Conservation (phyloP, 2,888 invertebrate species). For the Agonopterix subpropinquella region DNA sequence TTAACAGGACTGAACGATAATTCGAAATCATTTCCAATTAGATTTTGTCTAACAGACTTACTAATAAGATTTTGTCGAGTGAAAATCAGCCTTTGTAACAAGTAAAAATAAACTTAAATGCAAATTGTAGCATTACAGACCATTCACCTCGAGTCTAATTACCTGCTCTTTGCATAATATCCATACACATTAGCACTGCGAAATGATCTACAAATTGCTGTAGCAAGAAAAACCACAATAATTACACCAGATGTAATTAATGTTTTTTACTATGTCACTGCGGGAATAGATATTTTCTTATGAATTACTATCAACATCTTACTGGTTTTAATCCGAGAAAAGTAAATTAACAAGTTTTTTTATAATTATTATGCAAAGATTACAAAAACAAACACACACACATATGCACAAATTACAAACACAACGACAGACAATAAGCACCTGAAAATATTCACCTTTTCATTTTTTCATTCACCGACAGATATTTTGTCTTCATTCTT, state of each 20-base stretch:
- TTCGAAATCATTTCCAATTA: too few relatives aligned
- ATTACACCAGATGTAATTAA: slow-evolving; percentile 54
- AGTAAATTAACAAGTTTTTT: too few relatives aligned
- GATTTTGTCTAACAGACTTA: too few relatives aligned
- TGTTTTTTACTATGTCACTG: slow-evolving; percentile 53
- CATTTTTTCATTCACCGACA: too few relatives aligned
- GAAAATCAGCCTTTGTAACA: background rate
- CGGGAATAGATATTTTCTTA: slow-evolving; percentile 9
- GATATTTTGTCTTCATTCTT: too few relatives aligned
- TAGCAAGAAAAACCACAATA: slow-evolving; percentile 49
- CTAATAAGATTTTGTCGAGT: background rate
- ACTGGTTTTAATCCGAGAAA: too few relatives aligned
- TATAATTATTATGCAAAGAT: too few relatives aligned
- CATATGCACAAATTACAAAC: too few relatives aligned
- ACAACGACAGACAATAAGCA: too few relatives aligned
- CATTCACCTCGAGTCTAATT: slow-evolving; percentile 62
- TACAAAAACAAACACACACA: too few relatives aligned
- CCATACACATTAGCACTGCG: slow-evolving; percentile 64
- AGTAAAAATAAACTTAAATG: slow-evolving; percentile 34
- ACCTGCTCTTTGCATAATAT: slow-evolving; percentile 64
- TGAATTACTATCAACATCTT: background rate
- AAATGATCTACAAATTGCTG: slow-evolving; percentile 66
- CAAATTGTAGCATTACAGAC: slow-evolving; percentile 53
- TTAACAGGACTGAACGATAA: background rate
- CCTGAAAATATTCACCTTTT: too few relatives aligned